Conservation (phyloP, 2,797 vertebrate genomes). For the Lagocephalus sceleratus region DNA sequence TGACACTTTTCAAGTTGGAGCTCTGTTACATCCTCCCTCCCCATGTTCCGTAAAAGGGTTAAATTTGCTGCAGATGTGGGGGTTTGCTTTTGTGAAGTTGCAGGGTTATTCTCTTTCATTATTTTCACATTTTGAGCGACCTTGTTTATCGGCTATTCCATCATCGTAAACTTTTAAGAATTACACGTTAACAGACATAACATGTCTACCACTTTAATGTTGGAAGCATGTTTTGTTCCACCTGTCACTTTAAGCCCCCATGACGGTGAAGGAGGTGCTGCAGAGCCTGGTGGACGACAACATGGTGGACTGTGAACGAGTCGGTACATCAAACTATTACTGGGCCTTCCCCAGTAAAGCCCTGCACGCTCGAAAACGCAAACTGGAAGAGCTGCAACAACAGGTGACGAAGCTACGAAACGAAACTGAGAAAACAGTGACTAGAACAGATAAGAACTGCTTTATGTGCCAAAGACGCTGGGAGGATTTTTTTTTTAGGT, state of each 20-base stretch:
- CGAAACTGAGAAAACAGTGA: neutral
- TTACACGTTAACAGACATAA: neutral
- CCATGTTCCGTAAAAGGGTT: constrained; percentile 21
- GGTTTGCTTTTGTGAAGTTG: constrained; percentile 26
- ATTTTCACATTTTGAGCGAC: no score
- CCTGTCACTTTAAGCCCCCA: constrained; percentile 77
- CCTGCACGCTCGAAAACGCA: constrained; percentile 82
- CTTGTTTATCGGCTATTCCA: no score
- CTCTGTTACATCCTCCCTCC: constrained; percentile 43
- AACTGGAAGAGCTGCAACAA: constrained; percentile 82
- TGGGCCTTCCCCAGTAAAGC: constrained; percentile 99
- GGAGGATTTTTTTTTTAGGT: no score
- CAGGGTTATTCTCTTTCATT: constrained; percentile 2
- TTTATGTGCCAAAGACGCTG: neutral
- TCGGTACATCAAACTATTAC: constrained; percentile 97
- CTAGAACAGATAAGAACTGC: no score
- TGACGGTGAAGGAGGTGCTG: constrained; percentile 95
- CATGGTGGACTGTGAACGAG: constrained; percentile 93
- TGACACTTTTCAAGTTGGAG: constrained; percentile 48
- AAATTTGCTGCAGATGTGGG: constrained; percentile 51
- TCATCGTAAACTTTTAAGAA: no score
- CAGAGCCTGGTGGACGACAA: constrained; percentile 96
- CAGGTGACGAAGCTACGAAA: constrained; percentile 80
- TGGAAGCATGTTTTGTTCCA: neutral
- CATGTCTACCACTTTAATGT: neutral